A percentile compares a stretch with the other conserved stretches of the same genome.
phyloP scores from a whole-genome alignment of 2,797 vertebrate species.

The Ataeniobius toweri region DNA sequence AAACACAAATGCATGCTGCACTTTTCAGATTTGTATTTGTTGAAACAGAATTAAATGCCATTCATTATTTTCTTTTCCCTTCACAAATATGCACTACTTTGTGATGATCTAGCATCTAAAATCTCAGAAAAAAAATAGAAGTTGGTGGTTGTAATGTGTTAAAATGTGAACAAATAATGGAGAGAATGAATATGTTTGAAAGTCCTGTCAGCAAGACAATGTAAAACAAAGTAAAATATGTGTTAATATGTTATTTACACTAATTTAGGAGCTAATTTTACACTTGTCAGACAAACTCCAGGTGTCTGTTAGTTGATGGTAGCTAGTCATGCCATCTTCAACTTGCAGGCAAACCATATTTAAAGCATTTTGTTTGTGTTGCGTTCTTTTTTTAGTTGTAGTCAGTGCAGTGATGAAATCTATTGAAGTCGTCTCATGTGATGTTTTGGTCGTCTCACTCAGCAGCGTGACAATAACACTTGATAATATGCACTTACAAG shows the following conservation, averaged over 20 bases:
- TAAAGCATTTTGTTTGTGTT: conserved; percentile 31
- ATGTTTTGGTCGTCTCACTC: conserved; percentile 68
- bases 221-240: conserved; percentile 15
- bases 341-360: conserved; percentile 20
- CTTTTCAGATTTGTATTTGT: neutral
- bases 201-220: conserved; percentile 1
- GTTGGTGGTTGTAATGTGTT: neutral
- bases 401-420: conserved; percentile 37
- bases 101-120: neutral
- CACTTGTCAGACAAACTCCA: neutral
- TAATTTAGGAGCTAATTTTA: neutral
- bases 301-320: neutral
- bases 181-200: neutral
- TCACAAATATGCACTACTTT: neutral
- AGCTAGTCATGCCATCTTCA: neutral
- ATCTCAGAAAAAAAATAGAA: neutral
- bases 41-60: neutral
- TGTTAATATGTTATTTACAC: neutral
- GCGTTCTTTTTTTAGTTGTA: conserved; percentile 12
- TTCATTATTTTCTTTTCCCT: neutral
- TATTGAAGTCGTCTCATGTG: conserved; percentile 47
- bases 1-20: neutral
- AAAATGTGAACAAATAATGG: neutral
- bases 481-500: conserved; percentile 35
- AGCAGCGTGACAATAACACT: conserved; percentile 51